phyloP scores from a whole-genome alignment of 2,888 invertebrate genomes.

The Iselma pallidipennis region DNA sequence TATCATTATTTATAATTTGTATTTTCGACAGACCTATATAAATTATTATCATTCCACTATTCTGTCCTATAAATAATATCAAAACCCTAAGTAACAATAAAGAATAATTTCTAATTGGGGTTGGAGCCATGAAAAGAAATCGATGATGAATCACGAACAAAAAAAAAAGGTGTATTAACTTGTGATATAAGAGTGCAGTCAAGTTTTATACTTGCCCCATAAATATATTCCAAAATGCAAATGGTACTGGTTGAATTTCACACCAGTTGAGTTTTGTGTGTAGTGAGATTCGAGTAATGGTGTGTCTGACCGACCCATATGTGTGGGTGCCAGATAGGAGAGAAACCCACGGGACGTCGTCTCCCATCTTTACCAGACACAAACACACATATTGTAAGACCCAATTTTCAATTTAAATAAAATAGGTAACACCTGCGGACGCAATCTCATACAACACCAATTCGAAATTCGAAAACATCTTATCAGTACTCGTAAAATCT shows the following conservation, averaged over 20 bases:
- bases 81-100: conserved; percentile 14
- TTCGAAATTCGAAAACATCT: not conserved
- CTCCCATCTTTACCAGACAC: not conserved
- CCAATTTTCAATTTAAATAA: conserved; percentile 7
- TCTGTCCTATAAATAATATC: conserved; percentile 14
- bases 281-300: not conserved
- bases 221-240: conserved; percentile 12
- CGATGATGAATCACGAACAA: not conserved
- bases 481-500: no score
- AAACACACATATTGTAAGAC: not conserved
- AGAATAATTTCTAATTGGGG: conserved; percentile 17
- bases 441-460: not conserved
- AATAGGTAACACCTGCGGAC: not conserved
- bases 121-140: conserved; percentile 12
- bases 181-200: not conserved
- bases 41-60: conserved; percentile 9
- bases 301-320: conserved; percentile 3
- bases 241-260: conserved; percentile 6
- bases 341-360: conserved; percentile 7
- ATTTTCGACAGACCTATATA: conserved; percentile 12
- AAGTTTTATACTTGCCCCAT: not conserved
- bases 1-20: conserved; percentile 25
- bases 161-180: not conserved
- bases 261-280: not conserved
- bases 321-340: conserved; percentile 2